Base-by-base conservation (phyloP, 2,113 vertebrate species). In the Peucedramus taeniatus region DNA sequence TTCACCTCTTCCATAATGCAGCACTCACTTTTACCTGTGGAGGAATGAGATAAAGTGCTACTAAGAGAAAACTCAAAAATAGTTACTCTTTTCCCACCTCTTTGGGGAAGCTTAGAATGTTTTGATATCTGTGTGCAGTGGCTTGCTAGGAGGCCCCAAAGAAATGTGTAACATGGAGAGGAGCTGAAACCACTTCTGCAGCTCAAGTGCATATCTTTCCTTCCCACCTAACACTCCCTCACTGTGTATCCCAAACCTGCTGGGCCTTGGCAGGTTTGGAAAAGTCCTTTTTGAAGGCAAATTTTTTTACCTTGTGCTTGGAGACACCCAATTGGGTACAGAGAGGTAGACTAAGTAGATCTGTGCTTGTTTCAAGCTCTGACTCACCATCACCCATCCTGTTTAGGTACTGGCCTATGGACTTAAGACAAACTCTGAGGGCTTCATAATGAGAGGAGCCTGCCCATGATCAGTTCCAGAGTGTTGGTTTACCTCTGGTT, bases 291-390 rank as follows among this genome's bases (percentile, higher is more conserved):
- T 14, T n/a, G 57, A 76, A 53, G 20, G n/a, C 10, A 85, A 33
- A 33, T 71, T n/a, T 71, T 60, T 71, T 84, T 23, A 44, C 15
- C 6, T 11, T 40, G 9, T 42, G 2, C 72, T 49, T 39, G 50
- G 53, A 65, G 56, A 39, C 18, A 13, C 31, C 39, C 15, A 21
- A 0, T 0, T 39, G 7, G 5, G 7, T 51, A 8, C 13, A 65
- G n/a, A 16, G 14, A 21, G 31, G 17, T 30, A 50, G 18, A 30
- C 9, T 40, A 54, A 59, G 5, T 33, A 61, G 54, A 7, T 21
- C 10, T 45, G 30, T 63, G 39, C 15, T 31, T 44, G 8, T 54
- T 79, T 47, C 13, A 49, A 45, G 10, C 37, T 22, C 28, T 14
- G 37, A 8, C 26, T 75, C 13, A 22, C 27, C 7, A 9, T 68